Evolutionary conservation across 2,113 vertebrate genomes (phyloP).

Genomic region (Pantherophis guttatus): DNA sequence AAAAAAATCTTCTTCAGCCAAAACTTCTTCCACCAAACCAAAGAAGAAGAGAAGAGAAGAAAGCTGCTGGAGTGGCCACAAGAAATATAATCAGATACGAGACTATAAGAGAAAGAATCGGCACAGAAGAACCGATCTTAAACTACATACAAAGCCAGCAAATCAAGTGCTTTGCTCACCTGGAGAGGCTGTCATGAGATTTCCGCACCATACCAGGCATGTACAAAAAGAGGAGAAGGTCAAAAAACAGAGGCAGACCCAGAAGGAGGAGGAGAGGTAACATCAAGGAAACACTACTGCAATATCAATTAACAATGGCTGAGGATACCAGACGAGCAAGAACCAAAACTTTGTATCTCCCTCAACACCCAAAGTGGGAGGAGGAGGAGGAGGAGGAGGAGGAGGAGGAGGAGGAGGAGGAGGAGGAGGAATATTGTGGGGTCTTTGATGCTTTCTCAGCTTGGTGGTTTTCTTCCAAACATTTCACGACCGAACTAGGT

Average conservation of each 20-base stretch:
- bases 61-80: background rate
- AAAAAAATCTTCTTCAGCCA: rapidly evolving
- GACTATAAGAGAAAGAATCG: background rate
- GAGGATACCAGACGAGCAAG: background rate
- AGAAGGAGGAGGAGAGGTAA: background rate
- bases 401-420: too few relatives aligned
- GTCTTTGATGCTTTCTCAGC: too few relatives aligned
- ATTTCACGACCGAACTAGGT: too few relatives aligned
- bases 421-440: too few relatives aligned
- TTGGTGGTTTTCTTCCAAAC: too few relatives aligned
- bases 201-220: background rate
- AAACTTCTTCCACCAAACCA: background rate
- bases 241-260: background rate
- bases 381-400: too few relatives aligned
- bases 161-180: background rate
- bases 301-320: background rate
- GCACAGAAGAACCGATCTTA: background rate
- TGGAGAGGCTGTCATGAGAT: background rate
- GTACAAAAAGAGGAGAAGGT: background rate
- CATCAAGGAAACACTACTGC: background rate
- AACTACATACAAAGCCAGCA: background rate
- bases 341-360: background rate
- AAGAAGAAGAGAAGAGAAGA: background rate
- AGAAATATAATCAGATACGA: background rate
- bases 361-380: too few relatives aligned